These are phyloP conservation scores for Aurelia coerulea DNA, from an alignment of 30 jellyfish, hydroid and myxozoan genomes.

Conservation along the genomic window DNA sequence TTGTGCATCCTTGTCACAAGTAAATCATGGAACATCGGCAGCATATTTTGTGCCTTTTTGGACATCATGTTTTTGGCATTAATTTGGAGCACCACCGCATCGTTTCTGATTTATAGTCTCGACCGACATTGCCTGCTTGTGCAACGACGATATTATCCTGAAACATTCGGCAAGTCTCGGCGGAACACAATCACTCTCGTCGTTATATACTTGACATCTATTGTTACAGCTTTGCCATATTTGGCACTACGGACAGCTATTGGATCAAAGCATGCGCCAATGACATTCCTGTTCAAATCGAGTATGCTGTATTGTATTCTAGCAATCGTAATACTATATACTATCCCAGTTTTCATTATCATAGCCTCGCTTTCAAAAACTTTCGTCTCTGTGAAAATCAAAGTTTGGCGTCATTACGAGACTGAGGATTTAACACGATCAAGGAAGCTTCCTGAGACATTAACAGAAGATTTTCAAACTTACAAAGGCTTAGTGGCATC, in stretches of 20 bases:
- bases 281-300: slow-evolving; percentile 24
- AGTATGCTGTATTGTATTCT: slow-evolving; percentile 43
- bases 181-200: slow-evolving; percentile 30
- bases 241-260: slow-evolving; percentile 7
- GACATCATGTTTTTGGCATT: slow-evolving; percentile 53
- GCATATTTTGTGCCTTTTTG: slow-evolving; percentile 19
- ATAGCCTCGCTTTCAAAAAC: slow-evolving; percentile 24
- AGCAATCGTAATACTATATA: slow-evolving; percentile 15
- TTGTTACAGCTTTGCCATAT: slow-evolving; percentile 27
- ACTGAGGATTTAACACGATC: neutral
- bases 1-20: slow-evolving; percentile 20
- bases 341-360: slow-evolving; percentile 28
- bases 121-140: slow-evolving; percentile 71
- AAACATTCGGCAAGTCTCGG: slow-evolving; percentile 38
- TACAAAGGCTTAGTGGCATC: slow-evolving; percentile 43
- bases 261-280: slow-evolving; percentile 6
- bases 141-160: slow-evolving; percentile 25
- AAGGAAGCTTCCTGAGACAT: neutral
- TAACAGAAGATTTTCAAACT: slow-evolving; percentile 40
- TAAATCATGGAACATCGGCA: slow-evolving; percentile 2
- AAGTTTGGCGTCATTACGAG: neutral
- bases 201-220: slow-evolving; percentile 24
- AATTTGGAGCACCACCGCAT: slow-evolving; percentile 30
- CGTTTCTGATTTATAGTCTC: slow-evolving; percentile 44
- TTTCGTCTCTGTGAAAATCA: neutral